phyloP scores from a whole-genome alignment of 2,888 invertebrate genomes.

The Drosophila helvetica region DNA sequence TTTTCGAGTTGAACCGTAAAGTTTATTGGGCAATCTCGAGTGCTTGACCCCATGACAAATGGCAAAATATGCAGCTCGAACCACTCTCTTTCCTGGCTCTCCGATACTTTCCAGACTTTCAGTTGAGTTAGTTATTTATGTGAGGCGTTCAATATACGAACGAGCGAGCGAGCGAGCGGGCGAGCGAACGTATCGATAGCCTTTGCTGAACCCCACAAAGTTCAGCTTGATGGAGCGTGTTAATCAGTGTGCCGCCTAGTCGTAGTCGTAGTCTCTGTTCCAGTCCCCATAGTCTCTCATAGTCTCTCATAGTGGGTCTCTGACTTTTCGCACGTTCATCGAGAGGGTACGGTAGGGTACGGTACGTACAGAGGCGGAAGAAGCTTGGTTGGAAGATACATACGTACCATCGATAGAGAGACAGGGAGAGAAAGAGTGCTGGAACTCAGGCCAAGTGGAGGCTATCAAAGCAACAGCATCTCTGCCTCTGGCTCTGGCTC shows the following conservation, averaged over 20 bases:
- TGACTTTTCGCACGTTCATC: conserved; percentile 37
- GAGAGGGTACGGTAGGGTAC: neutral
- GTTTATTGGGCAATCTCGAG: conserved; percentile 15
- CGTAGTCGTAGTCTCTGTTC: neutral
- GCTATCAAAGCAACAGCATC: conserved; percentile 46
- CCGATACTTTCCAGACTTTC: conserved; percentile 20
- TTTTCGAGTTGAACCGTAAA: conserved; percentile 7
- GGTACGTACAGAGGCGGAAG: neutral
- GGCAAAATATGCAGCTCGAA: conserved; percentile 6
- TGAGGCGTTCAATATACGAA: conserved; percentile 32
- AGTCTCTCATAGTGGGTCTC: neutral
- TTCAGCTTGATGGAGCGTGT: conserved; percentile 60
- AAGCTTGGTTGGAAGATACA: conserved; percentile 46
- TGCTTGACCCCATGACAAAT: conserved; percentile 33
- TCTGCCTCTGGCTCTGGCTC: conserved; percentile 1
- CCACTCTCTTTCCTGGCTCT: too few species aligned
- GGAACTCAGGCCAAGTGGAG: conserved; percentile 4
- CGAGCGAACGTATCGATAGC: conserved; percentile 52
- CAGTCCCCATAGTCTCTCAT: too few species aligned
- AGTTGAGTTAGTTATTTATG: conserved; percentile 19
- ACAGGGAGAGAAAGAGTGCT: conserved; percentile 26
- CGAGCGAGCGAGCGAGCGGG: neutral
- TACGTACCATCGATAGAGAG: conserved; percentile 41
- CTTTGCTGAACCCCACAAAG: conserved; percentile 67
- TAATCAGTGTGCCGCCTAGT: conserved; percentile 60